Conservation (phyloP, 2,113 vertebrate species). For the Uria lomvia region DNA sequence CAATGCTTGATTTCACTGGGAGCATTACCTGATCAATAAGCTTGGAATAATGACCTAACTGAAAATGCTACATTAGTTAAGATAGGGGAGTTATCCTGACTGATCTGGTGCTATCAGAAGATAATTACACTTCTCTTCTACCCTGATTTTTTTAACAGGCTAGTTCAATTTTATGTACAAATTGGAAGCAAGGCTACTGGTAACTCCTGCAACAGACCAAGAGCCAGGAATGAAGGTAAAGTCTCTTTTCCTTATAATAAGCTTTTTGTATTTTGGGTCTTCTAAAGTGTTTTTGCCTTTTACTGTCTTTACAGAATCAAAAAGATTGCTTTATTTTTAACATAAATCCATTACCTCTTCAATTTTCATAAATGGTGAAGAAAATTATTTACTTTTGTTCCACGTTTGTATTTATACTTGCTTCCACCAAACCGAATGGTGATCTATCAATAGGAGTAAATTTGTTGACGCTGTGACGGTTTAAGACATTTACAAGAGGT, state of each 20-base stretch:
- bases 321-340: neutral
- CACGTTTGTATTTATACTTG: neutral
- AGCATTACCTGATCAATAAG: neutral
- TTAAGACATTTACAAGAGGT: neutral
- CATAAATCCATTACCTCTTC: neutral
- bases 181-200: slow-evolving; percentile 92
- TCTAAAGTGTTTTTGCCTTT: neutral
- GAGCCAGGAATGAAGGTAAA: slow-evolving; percentile 94
- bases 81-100: neutral
- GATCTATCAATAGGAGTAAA: neutral
- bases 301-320: neutral
- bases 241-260: neutral
- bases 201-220: slow-evolving; percentile 88
- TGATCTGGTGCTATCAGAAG: neutral
- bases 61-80: neutral
- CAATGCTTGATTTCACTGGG: neutral
- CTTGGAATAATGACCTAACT: neutral
- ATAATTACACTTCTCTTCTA: neutral
- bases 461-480: neutral
- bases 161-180: slow-evolving; percentile 95
- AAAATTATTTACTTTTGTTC: neutral
- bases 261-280: neutral
- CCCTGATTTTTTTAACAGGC: slow-evolving; percentile 64
- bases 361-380: neutral
- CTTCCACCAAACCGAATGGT: neutral